Evolutionary conservation across 92 coral and sea anemone species (phyloP), one percentile per base, ranked within the genome.

Genomic region (Palythoa heliodiscus): DNA sequence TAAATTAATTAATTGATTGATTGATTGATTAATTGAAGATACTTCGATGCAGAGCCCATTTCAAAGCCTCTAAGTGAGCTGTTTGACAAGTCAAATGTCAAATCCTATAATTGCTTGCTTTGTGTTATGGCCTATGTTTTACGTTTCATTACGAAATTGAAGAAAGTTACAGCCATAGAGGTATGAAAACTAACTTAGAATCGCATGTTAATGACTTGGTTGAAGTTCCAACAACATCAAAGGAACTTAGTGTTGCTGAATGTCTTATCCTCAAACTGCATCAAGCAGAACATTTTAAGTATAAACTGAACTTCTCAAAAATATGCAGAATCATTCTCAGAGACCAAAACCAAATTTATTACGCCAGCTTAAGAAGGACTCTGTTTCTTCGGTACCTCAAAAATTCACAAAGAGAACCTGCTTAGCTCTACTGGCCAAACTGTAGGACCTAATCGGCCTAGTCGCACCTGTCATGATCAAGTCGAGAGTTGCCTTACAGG

Each of bases 211-310:
- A 73, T 14, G 73, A 39, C 71, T 53, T 1, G 37, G 67, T 84
- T 55, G 43, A 77, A 84, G 86, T 87, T 87, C 78, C n/a, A n/a
- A n/a, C 89, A 43, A 87, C 89, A 68, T 80, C 89, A 35, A 53
- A 80, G 19, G 86, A 87, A 37, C 70, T 79, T 38, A 37, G 76
- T 54, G 58, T 52, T n/a, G 73, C 89, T 52, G 82, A 80, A 80
- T 60, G 52, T 24, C 25, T 52, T 11, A 23, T 86, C 73, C 89
- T 86, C 20, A 71, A 63, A 22, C 73, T 74, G 75, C 87, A 84
- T 74, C 83, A 84, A 60, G 40, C 76, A 48, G 77, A 72, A 67
- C 87, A 84, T 84, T 84, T 72, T 52, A 73, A 39, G 24, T 78
- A 72, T 69, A 83, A 84, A 71, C 50, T 71, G 39, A 61, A 84